Evolutionary conservation across 2,113 vertebrate genomes (phyloP).

Genomic region (Bubalus kerabau): DNA sequence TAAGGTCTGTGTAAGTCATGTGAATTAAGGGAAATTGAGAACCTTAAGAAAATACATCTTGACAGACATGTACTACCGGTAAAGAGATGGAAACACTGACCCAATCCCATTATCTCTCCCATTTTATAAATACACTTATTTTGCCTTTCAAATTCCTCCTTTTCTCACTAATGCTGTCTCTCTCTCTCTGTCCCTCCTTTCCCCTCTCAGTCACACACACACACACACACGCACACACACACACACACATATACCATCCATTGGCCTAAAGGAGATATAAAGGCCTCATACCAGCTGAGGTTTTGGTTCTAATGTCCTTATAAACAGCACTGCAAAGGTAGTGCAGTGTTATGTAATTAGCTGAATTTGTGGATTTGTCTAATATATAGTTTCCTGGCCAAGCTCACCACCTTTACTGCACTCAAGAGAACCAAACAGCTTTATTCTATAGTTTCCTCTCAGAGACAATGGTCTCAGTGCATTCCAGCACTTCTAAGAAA

Average conservation of each 20-base stretch:
- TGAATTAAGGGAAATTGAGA: constrained; percentile 43
- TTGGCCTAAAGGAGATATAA: not conserved
- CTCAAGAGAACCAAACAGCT: not conserved
- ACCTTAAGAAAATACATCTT: not conserved
- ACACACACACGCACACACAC: not conserved
- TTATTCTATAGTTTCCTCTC: not conserved
- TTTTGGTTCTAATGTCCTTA: not conserved
- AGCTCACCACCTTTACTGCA: not conserved
- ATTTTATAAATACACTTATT: constrained; percentile 9
- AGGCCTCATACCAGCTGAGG: not conserved
- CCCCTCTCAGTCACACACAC: not conserved
- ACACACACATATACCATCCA: accelerated
- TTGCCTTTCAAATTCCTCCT: not conserved
- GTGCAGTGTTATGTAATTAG: not conserved
- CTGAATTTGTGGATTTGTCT: not conserved
- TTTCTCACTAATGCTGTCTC: not conserved
- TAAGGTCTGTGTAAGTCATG: constrained; percentile 43
- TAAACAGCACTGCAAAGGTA: not conserved
- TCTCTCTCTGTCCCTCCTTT: too few relatives aligned
- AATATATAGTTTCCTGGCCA: not conserved
- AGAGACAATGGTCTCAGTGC: not conserved
- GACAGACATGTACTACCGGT: not conserved
- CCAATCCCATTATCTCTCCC: not conserved
- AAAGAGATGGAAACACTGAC: constrained; percentile 24
- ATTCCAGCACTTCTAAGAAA: not conserved